Conservation (phyloP, 1,140 invertebrate species). For the Drosophila obscura region DNA sequence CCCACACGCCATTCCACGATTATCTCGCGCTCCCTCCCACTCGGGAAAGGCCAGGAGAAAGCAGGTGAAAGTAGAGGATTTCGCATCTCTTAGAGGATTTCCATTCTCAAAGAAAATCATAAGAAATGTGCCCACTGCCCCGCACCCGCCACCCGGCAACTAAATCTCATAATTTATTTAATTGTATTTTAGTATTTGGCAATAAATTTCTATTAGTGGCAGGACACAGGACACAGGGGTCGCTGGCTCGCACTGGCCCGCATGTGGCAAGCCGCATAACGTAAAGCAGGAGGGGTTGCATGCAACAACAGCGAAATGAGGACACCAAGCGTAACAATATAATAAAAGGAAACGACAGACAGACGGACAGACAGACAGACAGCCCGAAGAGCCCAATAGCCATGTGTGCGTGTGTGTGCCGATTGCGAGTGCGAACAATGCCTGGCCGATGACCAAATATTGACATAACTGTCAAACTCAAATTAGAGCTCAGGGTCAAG, state of each 20-base stretch:
- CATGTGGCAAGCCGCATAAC: constrained; percentile 53
- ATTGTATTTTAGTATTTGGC: constrained; percentile 80
- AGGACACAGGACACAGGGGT: constrained; percentile 7
- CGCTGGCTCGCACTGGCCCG: constrained; percentile 30
- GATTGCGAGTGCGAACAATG: constrained; percentile 72
- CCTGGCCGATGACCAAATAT: constrained; percentile 71
- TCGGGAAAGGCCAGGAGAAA: constrained; percentile 2
- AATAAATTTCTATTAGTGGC: constrained; percentile 80
- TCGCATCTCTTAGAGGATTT: constrained; percentile 9
- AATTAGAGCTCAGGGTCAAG: constrained; percentile 83
- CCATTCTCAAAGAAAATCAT: constrained; percentile 31
- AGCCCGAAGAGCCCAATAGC: neutral
- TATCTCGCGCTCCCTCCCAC: constrained; percentile 39
- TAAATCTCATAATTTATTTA: constrained; percentile 83
- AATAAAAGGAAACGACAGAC: constrained; percentile 48
- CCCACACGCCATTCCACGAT: constrained; percentile 52
- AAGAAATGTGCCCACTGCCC: constrained; percentile 21
- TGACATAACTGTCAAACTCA: constrained; percentile 83
- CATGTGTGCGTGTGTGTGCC: neutral
- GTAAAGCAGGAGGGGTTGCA: neutral
- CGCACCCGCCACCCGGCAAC: constrained; percentile 7
- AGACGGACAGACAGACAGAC: neutral
- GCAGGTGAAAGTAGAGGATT: constrained; percentile 1
- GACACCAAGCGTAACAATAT: constrained; percentile 79
- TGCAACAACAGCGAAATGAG: constrained; percentile 48